Percentiles rank a stretch among this genome's conserved stretches.
Conservation (phyloP, 2,888 invertebrate species). For the Sicus ferrugineus region DNA sequence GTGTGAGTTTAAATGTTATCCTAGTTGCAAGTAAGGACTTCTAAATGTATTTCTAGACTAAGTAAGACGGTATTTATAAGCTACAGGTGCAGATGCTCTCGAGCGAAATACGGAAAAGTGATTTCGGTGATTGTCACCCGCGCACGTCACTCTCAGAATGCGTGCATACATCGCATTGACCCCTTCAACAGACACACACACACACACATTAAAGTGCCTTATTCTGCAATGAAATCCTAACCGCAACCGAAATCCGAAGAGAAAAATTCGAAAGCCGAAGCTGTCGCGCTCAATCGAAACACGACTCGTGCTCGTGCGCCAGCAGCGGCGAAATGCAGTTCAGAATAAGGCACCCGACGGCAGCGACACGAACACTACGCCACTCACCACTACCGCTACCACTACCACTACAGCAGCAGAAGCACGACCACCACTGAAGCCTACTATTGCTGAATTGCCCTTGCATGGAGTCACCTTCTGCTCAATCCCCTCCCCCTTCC, state of each 20-base stretch:
- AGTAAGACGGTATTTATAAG: not conserved
- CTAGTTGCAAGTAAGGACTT: not conserved
- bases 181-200: too few species aligned
- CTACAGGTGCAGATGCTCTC: not conserved
- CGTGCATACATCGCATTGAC: too few species aligned
- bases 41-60: not conserved
- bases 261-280: not conserved
- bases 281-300: not conserved
- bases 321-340: conserved; percentile 36
- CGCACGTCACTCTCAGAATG: too few species aligned
- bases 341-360: conserved; percentile 40
- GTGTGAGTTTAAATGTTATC: conserved; percentile 16
- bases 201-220: conserved; percentile 41
- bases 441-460: conserved; percentile 4
- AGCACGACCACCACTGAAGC: not conserved
- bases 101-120: not conserved
- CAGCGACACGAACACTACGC: not conserved
- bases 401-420: not conserved
- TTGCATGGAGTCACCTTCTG: too few species aligned
- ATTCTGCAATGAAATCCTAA: conserved; percentile 42
- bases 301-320: not conserved
- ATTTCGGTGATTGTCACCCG: too few species aligned
- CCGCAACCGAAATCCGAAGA: conserved; percentile 36
- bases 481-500: too few species aligned
- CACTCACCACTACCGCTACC: not conserved